phyloP scores from a whole-genome alignment of 2,888 invertebrate species.

The Petrolisthes manimaculis region DNA sequence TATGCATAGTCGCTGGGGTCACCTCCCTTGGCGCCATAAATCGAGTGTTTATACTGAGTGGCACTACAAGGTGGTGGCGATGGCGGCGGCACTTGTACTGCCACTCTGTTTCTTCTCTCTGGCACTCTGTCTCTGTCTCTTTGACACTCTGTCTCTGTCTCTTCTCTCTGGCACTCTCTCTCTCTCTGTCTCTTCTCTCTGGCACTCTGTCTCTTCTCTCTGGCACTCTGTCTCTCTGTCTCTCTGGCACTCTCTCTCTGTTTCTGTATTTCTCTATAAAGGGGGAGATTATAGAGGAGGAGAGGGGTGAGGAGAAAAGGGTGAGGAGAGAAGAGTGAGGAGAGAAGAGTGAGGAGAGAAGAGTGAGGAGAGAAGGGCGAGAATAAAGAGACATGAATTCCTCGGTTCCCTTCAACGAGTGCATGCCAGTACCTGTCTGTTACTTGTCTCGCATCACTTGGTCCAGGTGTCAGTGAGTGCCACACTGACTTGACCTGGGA shows the following conservation, averaged over 20 bases:
- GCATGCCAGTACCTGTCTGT: too few species aligned
- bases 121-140: background rate
- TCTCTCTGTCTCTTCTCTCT: too few species aligned
- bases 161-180: too few species aligned
- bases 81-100: too few species aligned
- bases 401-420: too few species aligned
- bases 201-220: background rate
- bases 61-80: background rate
- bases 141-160: background rate
- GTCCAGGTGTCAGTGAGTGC: too few species aligned
- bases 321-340: background rate
- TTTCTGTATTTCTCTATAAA: background rate
- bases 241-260: background rate
- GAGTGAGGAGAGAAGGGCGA: too few species aligned
- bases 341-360: background rate
- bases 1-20: conserved; percentile 36
- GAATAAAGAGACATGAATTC: too few species aligned
- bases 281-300: background rate
- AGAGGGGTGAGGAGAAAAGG: too few species aligned
- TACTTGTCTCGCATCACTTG: too few species aligned
- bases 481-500: too few species aligned
- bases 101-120: background rate
- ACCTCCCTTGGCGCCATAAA: conserved; percentile 37
- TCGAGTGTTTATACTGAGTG: conserved; percentile 34
- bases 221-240: background rate